Evolutionary conservation across 2,888 invertebrate species (phyloP).

Genomic region (Catocala fraxini): DNA sequence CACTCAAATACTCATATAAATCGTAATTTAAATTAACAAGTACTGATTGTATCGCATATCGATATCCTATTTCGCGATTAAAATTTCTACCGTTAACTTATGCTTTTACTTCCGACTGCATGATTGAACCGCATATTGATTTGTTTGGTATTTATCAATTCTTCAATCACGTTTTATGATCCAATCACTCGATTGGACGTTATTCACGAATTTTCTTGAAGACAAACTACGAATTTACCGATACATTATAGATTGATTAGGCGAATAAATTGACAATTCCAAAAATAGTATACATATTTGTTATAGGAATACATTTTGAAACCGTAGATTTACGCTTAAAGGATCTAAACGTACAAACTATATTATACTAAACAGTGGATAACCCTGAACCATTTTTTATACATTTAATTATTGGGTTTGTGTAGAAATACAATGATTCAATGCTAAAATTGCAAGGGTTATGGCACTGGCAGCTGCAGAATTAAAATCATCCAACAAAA

Average conservation of each 20-base stretch:
- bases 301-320: conserved; percentile 44
- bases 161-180: conserved; percentile 25
- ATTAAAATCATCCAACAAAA: neutral
- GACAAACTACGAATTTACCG: conserved; percentile 1
- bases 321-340: conserved; percentile 47
- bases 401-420: neutral
- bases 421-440: neutral
- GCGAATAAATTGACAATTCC: conserved; percentile 42
- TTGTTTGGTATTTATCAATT: neutral
- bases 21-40: neutral
- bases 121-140: neutral
- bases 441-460: neutral
- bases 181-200: conserved; percentile 45
- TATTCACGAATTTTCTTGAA: conserved; percentile 11
- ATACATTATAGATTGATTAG: conserved; percentile 45
- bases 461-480: neutral
- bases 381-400: neutral
- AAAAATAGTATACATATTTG: conserved; percentile 34
- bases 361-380: neutral
- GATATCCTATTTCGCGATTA: neutral
- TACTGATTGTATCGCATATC: neutral
- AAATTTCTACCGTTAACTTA: neutral
- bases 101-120: neutral
- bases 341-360: conserved; percentile 36
- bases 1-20: neutral